Evolutionary conservation across 2,113 vertebrate genomes (phyloP).

Genomic region (Festucalex cinctus): DNA sequence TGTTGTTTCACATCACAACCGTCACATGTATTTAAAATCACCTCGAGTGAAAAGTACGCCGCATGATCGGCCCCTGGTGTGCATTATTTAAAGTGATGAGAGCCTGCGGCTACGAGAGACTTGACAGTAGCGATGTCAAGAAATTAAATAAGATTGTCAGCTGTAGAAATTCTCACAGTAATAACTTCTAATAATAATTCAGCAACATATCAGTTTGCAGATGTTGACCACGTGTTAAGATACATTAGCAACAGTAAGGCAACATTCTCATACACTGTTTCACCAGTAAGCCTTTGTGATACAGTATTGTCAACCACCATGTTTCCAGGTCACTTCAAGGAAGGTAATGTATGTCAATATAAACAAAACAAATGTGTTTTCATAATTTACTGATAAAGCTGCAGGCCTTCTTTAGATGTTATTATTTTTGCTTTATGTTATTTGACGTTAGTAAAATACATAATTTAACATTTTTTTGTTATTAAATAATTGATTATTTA

Average conservation of each 20-base stretch:
- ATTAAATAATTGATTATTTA: no score
- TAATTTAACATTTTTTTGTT: no score
- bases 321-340: neutral
- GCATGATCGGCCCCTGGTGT: neutral
- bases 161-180: neutral
- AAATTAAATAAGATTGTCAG: neutral
- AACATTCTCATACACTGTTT: neutral
- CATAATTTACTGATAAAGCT: neutral
- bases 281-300: neutral
- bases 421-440: neutral
- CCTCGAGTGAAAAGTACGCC: neutral
- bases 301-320: no score
- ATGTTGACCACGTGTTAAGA: neutral
- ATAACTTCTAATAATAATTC: neutral
- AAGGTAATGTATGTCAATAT: neutral
- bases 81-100: conserved; percentile 12
- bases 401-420: neutral
- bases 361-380: neutral
- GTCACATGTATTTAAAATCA: conserved; percentile 17
- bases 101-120: conserved; percentile 5
- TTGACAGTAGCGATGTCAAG: neutral
- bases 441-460: no score
- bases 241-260: neutral
- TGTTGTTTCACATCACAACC: conserved; percentile 30
- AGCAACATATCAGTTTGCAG: neutral